Percentiles rank a stretch among this genome's conserved stretches.
These are phyloP conservation scores for Halcyon chelicuti DNA, from an alignment of 2,797 vertebrate species.

Conservation along the genomic window DNA sequence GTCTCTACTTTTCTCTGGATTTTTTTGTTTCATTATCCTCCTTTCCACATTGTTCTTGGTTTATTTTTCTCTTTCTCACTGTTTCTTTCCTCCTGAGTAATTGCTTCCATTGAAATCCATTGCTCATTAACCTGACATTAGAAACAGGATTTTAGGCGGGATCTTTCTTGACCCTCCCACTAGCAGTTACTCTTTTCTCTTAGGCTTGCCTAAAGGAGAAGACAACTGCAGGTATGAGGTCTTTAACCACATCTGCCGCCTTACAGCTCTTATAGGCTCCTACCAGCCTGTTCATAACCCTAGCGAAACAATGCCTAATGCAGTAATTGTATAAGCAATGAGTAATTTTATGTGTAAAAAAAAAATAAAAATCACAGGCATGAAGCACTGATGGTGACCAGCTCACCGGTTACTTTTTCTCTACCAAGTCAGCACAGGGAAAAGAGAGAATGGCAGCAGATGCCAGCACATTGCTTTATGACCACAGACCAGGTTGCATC, in stretches of 20 bases:
- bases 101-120: background rate
- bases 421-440: background rate
- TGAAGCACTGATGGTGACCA: background rate
- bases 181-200: background rate
- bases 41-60: background rate
- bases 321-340: background rate
- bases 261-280: background rate
- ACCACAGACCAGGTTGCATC: background rate
- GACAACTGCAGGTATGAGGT: background rate
- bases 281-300: background rate
- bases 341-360: background rate
- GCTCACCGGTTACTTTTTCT: background rate
- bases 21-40: background rate
- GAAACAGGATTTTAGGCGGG: background rate
- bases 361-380: background rate
- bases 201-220: background rate
- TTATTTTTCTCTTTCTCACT: background rate
- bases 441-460: background rate
- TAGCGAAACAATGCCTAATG: background rate
- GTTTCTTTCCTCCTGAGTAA: background rate
- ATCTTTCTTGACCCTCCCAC: background rate
- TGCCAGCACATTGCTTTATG: background rate
- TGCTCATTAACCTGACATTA: background rate
- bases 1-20: background rate
- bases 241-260: background rate